Evolutionary conservation across 2,888 invertebrate species (phyloP).

Genomic region (Augiades crinisus): DNA sequence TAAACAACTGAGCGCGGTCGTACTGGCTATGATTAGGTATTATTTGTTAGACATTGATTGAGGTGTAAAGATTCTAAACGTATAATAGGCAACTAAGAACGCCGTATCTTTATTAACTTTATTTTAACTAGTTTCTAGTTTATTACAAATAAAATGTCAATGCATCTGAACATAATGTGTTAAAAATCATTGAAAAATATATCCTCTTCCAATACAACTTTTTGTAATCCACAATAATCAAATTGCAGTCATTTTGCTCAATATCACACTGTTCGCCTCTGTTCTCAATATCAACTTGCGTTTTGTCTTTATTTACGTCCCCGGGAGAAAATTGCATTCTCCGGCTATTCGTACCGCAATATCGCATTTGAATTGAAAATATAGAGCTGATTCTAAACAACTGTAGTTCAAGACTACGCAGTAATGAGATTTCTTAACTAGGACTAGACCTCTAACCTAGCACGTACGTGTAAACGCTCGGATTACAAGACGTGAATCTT

Average conservation of each 20-base stretch:
- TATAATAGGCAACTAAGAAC: no score
- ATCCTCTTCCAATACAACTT: not conserved
- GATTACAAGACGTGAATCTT: not conserved
- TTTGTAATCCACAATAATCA: not conserved
- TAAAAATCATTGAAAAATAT: not conserved
- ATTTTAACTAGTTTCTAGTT: no score
- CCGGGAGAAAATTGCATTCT: slow-evolving; percentile 24
- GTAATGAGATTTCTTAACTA: slow-evolving; percentile 5
- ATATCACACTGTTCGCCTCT: not conserved
- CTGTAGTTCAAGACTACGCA: not conserved
- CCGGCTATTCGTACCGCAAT: slow-evolving; percentile 12
- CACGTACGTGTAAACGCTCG: not conserved
- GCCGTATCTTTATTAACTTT: no score
- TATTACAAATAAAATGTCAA: no score
- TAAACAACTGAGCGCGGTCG: no score
- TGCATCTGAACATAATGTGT: no score
- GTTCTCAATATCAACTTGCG: slow-evolving; percentile 10
- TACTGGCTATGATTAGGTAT: no score
- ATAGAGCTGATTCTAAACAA: slow-evolving; percentile 6
- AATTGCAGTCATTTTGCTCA: not conserved
- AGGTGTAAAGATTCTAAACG: no score
- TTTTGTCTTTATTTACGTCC: slow-evolving; percentile 26
- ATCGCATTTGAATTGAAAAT: slow-evolving; percentile 18
- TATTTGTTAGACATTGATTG: no score
- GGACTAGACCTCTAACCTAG: not conserved